Percentiles rank a stretch among this genome's conserved stretches.
Evolutionary conservation across 1,140 invertebrate genomes (phyloP).

Genomic region (Heliconius melpomene): DNA sequence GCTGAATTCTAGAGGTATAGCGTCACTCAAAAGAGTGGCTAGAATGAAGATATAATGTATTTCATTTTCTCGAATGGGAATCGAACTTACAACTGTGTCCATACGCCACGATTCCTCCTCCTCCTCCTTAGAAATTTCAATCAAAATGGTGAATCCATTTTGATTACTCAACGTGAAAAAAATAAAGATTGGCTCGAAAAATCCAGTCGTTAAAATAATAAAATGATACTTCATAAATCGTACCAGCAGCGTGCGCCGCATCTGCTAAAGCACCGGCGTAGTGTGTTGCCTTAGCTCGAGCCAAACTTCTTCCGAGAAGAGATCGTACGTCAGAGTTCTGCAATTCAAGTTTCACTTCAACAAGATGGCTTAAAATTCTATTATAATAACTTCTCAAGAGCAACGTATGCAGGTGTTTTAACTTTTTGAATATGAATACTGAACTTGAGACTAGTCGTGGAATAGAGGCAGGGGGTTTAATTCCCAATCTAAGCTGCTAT

Average conservation of each 20-base stretch:
- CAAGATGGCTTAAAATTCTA: constrained; percentile 15
- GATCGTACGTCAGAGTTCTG: constrained; percentile 63
- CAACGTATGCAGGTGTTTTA: neutral
- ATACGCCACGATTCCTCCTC: too few relatives aligned
- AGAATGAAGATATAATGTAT: too few relatives aligned
- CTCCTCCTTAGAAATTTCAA: too few relatives aligned
- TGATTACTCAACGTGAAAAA: too few relatives aligned
- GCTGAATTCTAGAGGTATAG: too few relatives aligned
- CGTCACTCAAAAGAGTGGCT: too few relatives aligned
- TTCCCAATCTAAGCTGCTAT: too few relatives aligned
- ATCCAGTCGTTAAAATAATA: too few relatives aligned
- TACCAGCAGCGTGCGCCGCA: constrained; percentile 62
- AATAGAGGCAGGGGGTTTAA: neutral
- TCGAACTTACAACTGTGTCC: too few relatives aligned
- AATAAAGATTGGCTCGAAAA: too few relatives aligned
- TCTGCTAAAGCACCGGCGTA: constrained; percentile 65
- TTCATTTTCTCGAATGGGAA: too few relatives aligned
- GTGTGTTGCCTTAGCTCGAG: constrained; percentile 65
- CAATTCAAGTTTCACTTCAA: neutral
- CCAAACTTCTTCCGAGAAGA: constrained; percentile 66
- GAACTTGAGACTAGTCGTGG: neutral
- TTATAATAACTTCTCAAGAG: neutral
- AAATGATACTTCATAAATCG: neutral
- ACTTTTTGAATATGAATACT: neutral
- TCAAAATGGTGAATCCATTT: too few relatives aligned